A percentile compares a stretch with the other conserved stretches of the same genome.
These are phyloP conservation scores for Aurelia coerulea DNA, from an alignment of 30 jellyfish, hydroid and myxozoan species.

Conservation along the genomic window DNA sequence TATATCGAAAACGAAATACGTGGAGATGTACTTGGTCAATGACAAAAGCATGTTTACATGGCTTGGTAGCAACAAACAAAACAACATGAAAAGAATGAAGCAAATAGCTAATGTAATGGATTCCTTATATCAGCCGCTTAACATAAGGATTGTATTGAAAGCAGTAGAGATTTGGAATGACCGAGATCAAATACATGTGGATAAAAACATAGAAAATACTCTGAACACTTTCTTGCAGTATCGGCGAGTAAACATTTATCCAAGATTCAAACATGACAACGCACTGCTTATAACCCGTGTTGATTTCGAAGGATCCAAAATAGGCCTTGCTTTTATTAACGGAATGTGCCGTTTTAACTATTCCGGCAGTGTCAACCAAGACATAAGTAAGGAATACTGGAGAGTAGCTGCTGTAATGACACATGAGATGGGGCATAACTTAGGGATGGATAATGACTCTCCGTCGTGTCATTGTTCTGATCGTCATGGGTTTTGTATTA, in stretches of 20 bases:
- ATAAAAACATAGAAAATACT: slow-evolving; percentile 11
- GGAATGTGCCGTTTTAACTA: slow-evolving; percentile 59
- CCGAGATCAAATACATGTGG: slow-evolving; percentile 26
- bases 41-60: slow-evolving; percentile 50
- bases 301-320: slow-evolving; percentile 48
- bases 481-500: slow-evolving; percentile 27
- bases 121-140: slow-evolving; percentile 34
- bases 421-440: slow-evolving; percentile 83
- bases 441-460: slow-evolving; percentile 80
- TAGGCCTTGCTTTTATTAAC: slow-evolving; percentile 69
- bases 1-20: slow-evolving; percentile 41
- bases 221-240: slow-evolving; percentile 41
- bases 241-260: slow-evolving; percentile 23
- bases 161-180: slow-evolving; percentile 77
- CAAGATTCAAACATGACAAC: slow-evolving; percentile 48
- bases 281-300: slow-evolving; percentile 66
- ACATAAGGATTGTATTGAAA: slow-evolving; percentile 49
- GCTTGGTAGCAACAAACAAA: slow-evolving; percentile 38
- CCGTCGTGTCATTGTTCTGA: slow-evolving; percentile 54
- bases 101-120: slow-evolving; percentile 63
- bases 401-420: slow-evolving; percentile 67
- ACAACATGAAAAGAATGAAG: slow-evolving; percentile 44
- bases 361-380: slow-evolving; percentile 76
- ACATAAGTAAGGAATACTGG: slow-evolving; percentile 28
- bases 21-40: slow-evolving; percentile 71